These are phyloP conservation scores for Odontomyia ornata DNA, from an alignment of 2,888 invertebrate genomes.

Conservation along the genomic window DNA sequence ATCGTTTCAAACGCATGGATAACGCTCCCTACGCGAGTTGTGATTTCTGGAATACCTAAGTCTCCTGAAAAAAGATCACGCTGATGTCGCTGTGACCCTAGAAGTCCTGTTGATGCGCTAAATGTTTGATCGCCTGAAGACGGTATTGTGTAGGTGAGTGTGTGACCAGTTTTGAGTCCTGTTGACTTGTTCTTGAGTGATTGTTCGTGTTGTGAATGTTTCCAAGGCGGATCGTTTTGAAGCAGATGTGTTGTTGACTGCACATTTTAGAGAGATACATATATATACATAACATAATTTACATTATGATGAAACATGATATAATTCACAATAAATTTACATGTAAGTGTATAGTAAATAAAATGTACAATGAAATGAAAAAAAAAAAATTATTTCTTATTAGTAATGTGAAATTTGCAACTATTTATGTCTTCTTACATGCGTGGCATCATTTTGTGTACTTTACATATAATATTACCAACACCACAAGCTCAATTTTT, in stretches of 20 bases:
- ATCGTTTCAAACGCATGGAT: constrained; percentile 63
- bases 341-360: too few relatives aligned
- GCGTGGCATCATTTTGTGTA: neutral
- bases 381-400: neutral
- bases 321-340: too few relatives aligned
- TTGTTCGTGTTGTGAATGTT: constrained; percentile 39
- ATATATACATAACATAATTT: constrained; percentile 13
- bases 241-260: constrained; percentile 54
- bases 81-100: constrained; percentile 59
- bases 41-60: constrained; percentile 63
- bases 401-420: too few relatives aligned
- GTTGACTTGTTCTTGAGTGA: constrained; percentile 10
- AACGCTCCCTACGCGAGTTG: constrained; percentile 62
- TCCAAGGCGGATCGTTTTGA: constrained; percentile 50
- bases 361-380: neutral
- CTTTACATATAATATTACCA: neutral
- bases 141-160: constrained; percentile 35
- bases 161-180: constrained; percentile 31
- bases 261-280: constrained; percentile 50
- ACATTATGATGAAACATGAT: neutral
- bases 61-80: constrained; percentile 63
- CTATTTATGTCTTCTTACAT: neutral
- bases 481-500: neutral
- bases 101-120: constrained; percentile 54
- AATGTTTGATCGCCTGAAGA: constrained; percentile 56